Percentiles rank a stretch among this genome's conserved stretches.
Evolutionary conservation across 2,113 vertebrate species (phyloP).

Genomic region (Sylvia atricapilla): DNA sequence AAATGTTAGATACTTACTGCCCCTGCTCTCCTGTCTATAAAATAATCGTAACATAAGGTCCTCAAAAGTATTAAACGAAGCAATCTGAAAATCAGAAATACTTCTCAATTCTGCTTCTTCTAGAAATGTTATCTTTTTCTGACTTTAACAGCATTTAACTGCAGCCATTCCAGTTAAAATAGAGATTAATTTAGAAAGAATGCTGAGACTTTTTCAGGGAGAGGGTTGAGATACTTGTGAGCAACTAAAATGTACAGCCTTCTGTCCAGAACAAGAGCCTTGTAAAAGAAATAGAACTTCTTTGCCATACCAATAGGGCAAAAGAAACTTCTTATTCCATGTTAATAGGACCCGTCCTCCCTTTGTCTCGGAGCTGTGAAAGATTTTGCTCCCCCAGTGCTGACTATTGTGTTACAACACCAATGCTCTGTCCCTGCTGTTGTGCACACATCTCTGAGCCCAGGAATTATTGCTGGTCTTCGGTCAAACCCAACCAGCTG

Average conservation of each 20-base stretch:
- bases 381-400: background rate
- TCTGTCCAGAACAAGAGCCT: background rate
- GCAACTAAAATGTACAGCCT: background rate
- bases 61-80: background rate
- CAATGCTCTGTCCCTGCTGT: background rate
- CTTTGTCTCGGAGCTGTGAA: background rate
- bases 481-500: background rate
- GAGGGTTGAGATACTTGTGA: background rate
- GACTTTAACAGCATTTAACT: background rate
- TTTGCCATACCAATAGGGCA: background rate
- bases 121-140: background rate
- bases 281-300: background rate
- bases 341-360: background rate
- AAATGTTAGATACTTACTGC: background rate
- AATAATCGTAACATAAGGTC: background rate
- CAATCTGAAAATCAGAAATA: background rate
- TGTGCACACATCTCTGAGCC: background rate
- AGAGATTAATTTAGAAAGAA: background rate
- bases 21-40: background rate
- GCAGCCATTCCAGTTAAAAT: background rate
- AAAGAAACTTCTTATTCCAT: background rate
- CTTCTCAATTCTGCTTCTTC: background rate
- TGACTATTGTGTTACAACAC: background rate
- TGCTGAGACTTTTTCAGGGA: background rate
- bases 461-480: background rate